These are phyloP conservation scores for Rhinoraja longicauda DNA, from an alignment of 2,797 vertebrate species.

Conservation along the genomic window DNA sequence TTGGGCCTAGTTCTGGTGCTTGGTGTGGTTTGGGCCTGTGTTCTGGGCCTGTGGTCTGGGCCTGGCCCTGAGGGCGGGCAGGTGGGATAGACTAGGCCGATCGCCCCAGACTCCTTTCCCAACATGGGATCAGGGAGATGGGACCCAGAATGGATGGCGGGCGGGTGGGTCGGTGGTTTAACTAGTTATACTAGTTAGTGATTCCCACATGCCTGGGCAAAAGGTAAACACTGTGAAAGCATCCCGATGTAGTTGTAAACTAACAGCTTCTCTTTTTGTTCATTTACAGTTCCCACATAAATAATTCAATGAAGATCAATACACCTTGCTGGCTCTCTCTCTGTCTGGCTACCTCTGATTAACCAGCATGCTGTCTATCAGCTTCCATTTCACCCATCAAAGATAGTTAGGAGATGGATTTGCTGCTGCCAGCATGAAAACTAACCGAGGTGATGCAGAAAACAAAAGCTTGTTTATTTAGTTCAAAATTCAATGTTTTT, in stretches of 20 bases:
- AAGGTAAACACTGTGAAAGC: neutral
- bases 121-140: no score
- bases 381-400: slow-evolving; percentile 22
- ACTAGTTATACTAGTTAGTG: neutral
- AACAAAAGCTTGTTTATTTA: neutral
- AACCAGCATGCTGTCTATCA: slow-evolving; percentile 11
- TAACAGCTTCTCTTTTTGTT: neutral
- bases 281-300: slow-evolving; percentile 2
- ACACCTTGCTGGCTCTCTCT: neutral
- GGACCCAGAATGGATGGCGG: no score
- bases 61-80: no score
- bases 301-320: slow-evolving; percentile 12
- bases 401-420: neutral
- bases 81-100: no score
- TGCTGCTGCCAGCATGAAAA: neutral
- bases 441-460: neutral
- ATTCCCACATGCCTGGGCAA: neutral
- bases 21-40: no score
- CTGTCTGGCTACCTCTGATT: neutral
- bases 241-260: neutral
- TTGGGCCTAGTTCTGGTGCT: no score
- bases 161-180: neutral
- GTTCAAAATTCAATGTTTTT: neutral
- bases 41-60: no score
- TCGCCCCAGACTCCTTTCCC: no score